These are phyloP conservation scores for Melanocharis versteri DNA, from an alignment of 2,113 vertebrate genomes.

Conservation along the genomic window DNA sequence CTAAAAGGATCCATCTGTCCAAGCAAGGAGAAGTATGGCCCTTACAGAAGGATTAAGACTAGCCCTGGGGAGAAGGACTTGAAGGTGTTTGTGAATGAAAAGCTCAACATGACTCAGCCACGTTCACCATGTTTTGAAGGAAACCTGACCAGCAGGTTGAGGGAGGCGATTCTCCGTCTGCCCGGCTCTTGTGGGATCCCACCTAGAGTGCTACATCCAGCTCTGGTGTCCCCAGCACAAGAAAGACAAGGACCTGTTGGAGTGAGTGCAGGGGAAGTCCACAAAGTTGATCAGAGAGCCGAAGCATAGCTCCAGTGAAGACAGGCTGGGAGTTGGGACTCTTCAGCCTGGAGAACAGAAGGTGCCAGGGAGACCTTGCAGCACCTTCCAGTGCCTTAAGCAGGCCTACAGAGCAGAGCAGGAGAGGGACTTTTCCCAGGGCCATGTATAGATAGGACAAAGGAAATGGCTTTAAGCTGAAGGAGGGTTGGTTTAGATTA, in stretches of 20 bases:
- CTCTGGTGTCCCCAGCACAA: background rate
- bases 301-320: background rate
- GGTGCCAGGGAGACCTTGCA: too few relatives aligned
- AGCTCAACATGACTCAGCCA: background rate
- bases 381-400: background rate
- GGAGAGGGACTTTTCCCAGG: background rate
- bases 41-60: background rate
- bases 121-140: rapidly evolving
- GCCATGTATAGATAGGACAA: background rate
- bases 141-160: background rate
- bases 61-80: background rate
- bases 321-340: background rate
- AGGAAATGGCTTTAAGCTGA: background rate
- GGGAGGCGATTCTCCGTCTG: background rate
- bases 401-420: background rate
- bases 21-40: background rate
- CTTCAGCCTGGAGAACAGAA: background rate
- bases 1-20: background rate
- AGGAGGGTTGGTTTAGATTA: background rate
- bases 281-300: background rate
- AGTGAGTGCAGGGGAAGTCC: background rate
- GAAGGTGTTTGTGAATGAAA: background rate
- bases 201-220: background rate
- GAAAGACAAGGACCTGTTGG: background rate
- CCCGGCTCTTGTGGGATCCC: background rate